These are phyloP conservation scores for Hippolais icterina DNA, from an alignment of 2,113 vertebrate genomes.

Conservation along the genomic window DNA sequence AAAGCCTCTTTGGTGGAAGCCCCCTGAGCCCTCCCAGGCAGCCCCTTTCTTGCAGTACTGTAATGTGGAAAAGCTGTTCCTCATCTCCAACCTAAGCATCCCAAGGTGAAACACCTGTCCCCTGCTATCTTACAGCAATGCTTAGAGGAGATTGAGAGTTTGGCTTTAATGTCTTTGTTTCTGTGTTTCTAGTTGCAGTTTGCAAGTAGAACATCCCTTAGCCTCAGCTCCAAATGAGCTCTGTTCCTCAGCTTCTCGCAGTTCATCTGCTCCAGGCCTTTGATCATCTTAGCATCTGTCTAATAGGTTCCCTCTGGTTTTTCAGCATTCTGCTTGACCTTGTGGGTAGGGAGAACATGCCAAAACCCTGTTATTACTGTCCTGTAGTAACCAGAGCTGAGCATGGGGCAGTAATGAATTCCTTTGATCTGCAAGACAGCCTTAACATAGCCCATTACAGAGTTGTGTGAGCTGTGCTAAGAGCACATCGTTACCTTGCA, in stretches of 20 bases:
- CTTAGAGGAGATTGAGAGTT: neutral
- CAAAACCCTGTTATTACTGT: neutral
- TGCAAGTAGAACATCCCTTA: neutral
- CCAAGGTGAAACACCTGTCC: neutral
- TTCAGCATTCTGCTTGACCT: neutral
- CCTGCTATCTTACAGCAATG: neutral
- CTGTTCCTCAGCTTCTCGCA: neutral
- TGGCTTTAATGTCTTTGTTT: neutral
- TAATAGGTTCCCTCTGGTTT: neutral
- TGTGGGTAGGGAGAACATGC: neutral
- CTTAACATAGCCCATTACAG: too few species aligned
- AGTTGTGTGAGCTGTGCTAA: neutral
- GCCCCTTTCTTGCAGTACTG: neutral
- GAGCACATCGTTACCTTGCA: neutral
- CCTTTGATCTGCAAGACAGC: neutral
- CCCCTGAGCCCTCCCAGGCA: neutral
- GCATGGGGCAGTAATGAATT: neutral
- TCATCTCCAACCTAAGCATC: neutral
- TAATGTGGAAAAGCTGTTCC: neutral
- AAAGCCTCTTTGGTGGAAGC: neutral
- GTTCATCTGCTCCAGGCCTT: neutral
- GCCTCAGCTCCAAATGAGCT: neutral
- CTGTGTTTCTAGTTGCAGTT: neutral
- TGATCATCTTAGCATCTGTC: neutral
- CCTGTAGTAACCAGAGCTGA: neutral